Conservation (phyloP, 1,140 invertebrate species). For the Phymastichus coffea region DNA sequence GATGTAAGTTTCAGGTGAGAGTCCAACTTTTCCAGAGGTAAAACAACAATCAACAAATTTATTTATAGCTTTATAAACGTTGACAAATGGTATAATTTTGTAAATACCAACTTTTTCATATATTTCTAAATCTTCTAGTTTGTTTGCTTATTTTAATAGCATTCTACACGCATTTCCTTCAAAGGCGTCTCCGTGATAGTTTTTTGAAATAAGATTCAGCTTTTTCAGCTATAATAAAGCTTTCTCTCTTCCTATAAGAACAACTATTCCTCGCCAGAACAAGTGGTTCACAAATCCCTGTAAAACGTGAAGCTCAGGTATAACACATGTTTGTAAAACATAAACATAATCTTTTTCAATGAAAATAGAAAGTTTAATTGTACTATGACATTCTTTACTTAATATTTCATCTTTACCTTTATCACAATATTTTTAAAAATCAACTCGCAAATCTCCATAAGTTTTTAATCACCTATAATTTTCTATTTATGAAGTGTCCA, state of each 20-base stretch:
- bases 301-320: too few relatives aligned
- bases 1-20: constrained; percentile 5
- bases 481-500: background rate
- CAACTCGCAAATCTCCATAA: constrained; percentile 8
- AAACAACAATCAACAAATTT: constrained; percentile 10
- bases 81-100: background rate
- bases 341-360: constrained; percentile 7
- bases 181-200: constrained; percentile 18
- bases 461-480: constrained; percentile 2
- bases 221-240: too few relatives aligned
- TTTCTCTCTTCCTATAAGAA: constrained; percentile 9
- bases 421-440: constrained; percentile 11
- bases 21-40: too few relatives aligned
- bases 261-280: constrained; percentile 3
- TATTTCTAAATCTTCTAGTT: constrained; percentile 17
- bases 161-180: too few relatives aligned
- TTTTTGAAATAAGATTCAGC: constrained; percentile 13
- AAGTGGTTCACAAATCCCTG: constrained; percentile 24
- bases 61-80: constrained; percentile 17
- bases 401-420: constrained; percentile 4
- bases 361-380: constrained; percentile 15
- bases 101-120: constrained; percentile 7
- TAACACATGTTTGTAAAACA: constrained; percentile 25
- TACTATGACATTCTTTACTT: constrained; percentile 12
- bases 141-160: constrained; percentile 20